Conservation (phyloP, 2,797 vertebrate genomes). For the Pseudocheirus occidentalis region DNA sequence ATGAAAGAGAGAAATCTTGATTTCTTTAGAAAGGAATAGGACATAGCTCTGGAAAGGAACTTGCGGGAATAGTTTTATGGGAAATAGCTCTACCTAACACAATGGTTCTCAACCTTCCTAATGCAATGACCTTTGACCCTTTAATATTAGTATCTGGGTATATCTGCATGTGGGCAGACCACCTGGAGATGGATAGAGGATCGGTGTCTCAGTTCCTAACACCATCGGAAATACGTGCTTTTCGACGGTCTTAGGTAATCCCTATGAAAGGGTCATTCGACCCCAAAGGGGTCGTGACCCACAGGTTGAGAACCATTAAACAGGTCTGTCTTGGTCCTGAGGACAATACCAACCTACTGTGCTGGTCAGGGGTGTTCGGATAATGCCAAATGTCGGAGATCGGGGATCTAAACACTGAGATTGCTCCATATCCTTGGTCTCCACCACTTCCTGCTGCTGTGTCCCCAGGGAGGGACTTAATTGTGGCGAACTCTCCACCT, state of each 20-base stretch:
- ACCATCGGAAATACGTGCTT: too few species aligned
- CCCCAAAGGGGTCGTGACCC: too few species aligned
- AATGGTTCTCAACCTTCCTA: too few species aligned
- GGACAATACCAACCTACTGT: conserved; percentile 72
- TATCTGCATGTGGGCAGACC: too few species aligned
- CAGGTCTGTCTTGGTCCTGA: accelerated
- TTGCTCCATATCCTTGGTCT: neutral
- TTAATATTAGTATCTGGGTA: too few species aligned
- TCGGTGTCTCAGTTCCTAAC: too few species aligned
- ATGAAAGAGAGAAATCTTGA: conserved; percentile 4
- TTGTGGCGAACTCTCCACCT: conserved; percentile 83
- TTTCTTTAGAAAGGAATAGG: conserved; percentile 7
- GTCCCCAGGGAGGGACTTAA: conserved; percentile 22
- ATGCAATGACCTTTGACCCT: too few species aligned
- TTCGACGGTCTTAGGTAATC: too few species aligned
- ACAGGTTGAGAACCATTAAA: too few species aligned
- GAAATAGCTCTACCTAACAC: neutral
- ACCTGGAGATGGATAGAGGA: too few species aligned
- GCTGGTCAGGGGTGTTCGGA: conserved; percentile 81
- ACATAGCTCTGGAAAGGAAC: neutral
- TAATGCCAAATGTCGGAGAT: conserved; percentile 85
- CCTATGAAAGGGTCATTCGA: too few species aligned
- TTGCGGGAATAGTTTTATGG: neutral
- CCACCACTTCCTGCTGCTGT: neutral
- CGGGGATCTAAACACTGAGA: conserved; percentile 80